A percentile compares a stretch with the other conserved stretches of the same genome.
Conservation (phyloP, 2,888 invertebrate genomes). For the Hyppa rectilinea region DNA sequence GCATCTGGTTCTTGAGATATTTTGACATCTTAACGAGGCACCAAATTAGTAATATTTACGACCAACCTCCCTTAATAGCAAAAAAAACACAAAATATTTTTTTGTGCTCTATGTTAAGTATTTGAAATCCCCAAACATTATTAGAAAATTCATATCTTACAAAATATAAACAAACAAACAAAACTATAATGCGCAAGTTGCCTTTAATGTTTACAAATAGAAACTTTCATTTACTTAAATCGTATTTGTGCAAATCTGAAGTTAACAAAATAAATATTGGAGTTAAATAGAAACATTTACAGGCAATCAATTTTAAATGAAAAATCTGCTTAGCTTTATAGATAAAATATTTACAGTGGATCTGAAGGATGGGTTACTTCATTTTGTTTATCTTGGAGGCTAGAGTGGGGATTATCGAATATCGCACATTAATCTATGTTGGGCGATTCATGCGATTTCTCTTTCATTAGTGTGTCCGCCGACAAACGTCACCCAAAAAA, state of each 20-base stretch:
- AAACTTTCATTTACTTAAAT: constrained; percentile 34
- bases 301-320: constrained; percentile 54
- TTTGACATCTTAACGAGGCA: neutral
- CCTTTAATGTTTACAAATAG: constrained; percentile 17
- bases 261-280: constrained; percentile 49
- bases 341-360: constrained; percentile 55
- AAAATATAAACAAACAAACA: neutral
- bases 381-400: constrained; percentile 47
- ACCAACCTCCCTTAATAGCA: neutral
- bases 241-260: constrained; percentile 30
- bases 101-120: neutral
- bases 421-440: too few relatives aligned
- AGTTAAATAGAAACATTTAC: constrained; percentile 48
- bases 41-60: neutral
- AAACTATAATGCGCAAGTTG: constrained; percentile 6
- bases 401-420: constrained; percentile 23
- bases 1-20: neutral
- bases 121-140: constrained; percentile 12
- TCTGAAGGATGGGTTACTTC: constrained; percentile 36
- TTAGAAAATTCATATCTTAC: constrained; percentile 5
- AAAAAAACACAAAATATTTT: neutral
- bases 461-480: too few relatives aligned
- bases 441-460: too few relatives aligned
- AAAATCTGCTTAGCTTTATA: constrained; percentile 50
- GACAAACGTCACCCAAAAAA: too few relatives aligned